A percentile compares a stretch with the other conserved stretches of the same genome.
Conservation (phyloP, 92 coral and sea anemone genomes). For the Isaurus tuberculatus region DNA sequence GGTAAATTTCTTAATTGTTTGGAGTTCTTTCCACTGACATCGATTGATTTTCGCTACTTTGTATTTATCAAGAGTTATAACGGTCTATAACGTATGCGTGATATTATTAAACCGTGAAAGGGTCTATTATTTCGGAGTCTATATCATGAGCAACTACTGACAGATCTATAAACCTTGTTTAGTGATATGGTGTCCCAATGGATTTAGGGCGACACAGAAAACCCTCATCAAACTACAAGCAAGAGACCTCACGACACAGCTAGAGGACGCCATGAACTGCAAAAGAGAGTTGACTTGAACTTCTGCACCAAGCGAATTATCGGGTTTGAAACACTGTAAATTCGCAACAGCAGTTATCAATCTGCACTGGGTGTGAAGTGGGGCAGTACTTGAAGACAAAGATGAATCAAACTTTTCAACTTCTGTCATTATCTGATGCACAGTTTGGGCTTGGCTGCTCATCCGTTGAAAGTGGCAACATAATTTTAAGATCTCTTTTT, state of each 20-base stretch:
- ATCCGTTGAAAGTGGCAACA: slow-evolving; percentile 55
- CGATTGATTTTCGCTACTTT: too few relatives aligned
- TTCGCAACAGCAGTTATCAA: slow-evolving; percentile 85
- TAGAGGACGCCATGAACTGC: slow-evolving; percentile 80
- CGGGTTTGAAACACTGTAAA: slow-evolving; percentile 81
- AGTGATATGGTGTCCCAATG: slow-evolving; percentile 79
- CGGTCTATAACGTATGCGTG: too few relatives aligned
- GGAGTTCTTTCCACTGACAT: too few relatives aligned
- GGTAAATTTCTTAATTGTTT: too few relatives aligned
- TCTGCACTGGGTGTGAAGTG: slow-evolving; percentile 73
- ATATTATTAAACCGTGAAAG: too few relatives aligned
- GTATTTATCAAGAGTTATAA: too few relatives aligned
- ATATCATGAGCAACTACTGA: too few relatives aligned
- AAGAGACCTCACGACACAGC: slow-evolving; percentile 72
- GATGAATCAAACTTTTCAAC: slow-evolving; percentile 68
- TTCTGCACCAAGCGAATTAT: slow-evolving; percentile 77
- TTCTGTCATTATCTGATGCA: slow-evolving; percentile 75
- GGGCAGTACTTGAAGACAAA: slow-evolving; percentile 7
- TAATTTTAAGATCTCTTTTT: slow-evolving; percentile 64
- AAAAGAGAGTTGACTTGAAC: slow-evolving; percentile 89
- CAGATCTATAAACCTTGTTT: slow-evolving; percentile 73
- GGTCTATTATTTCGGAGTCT: too few relatives aligned
- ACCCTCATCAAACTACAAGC: slow-evolving; percentile 91
- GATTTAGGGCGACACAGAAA: slow-evolving; percentile 78
- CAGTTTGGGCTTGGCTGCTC: slow-evolving; percentile 66